These are phyloP conservation scores for Ateles fusciceps DNA, from an alignment of 2,797 vertebrate species.

Conservation along the genomic window DNA sequence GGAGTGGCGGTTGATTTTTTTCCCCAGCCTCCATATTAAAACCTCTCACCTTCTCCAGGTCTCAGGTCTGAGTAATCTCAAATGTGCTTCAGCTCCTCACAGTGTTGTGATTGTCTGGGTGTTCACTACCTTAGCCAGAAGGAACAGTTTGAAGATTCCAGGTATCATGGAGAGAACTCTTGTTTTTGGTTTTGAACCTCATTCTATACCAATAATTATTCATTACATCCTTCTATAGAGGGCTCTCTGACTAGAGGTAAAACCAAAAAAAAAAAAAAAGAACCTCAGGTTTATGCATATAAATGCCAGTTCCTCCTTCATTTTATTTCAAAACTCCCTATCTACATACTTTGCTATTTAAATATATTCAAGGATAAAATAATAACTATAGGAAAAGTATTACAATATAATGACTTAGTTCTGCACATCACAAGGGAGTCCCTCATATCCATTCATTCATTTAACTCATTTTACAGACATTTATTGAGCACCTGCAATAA, in stretches of 20 bases:
- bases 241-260: not conserved
- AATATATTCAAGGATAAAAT: not conserved
- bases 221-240: not conserved
- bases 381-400: not conserved
- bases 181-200: not conserved
- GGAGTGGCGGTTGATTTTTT: not conserved
- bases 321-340: not conserved
- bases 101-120: not conserved
- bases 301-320: not conserved
- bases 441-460: not conserved
- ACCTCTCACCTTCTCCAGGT: not conserved
- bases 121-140: not conserved
- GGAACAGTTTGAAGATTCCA: not conserved
- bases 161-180: not conserved
- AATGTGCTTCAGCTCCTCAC: not conserved
- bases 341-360: not conserved
- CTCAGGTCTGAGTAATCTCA: not conserved
- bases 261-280: not conserved
- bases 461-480: not conserved
- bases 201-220: not conserved
- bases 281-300: not conserved
- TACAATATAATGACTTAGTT: not conserved
- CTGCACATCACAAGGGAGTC: not conserved
- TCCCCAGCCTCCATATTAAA: not conserved
- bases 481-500: not conserved